These are phyloP conservation scores for Eptatretus burgeri DNA, from an alignment of 2,113 vertebrate species.

Conservation along the genomic window DNA sequence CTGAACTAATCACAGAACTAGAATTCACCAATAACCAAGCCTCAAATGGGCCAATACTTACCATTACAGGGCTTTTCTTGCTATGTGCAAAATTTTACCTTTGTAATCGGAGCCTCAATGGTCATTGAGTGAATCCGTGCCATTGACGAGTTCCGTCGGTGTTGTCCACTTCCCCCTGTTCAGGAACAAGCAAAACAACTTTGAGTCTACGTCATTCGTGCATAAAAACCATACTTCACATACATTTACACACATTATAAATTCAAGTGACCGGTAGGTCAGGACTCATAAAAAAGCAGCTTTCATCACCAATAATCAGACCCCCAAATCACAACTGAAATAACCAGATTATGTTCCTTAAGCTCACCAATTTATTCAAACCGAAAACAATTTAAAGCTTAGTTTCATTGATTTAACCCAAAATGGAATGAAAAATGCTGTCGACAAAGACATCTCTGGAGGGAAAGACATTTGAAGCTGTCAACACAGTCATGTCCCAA, in stretches of 20 bases:
- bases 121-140: constrained; percentile 94
- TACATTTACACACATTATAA: neutral
- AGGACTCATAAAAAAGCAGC: neutral
- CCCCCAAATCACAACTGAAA: neutral
- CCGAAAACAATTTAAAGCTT: too few relatives aligned
- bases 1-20: too few relatives aligned
- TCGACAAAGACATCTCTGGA: too few relatives aligned
- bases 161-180: constrained; percentile 36
- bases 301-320: neutral
- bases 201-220: neutral
- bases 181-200: constrained; percentile 8
- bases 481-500: too few relatives aligned
- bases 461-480: too few relatives aligned
- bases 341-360: neutral
- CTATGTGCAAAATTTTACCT: constrained; percentile 23
- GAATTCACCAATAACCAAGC: too few relatives aligned
- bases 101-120: constrained; percentile 87
- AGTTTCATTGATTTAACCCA: too few relatives aligned
- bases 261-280: neutral
- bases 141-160: constrained; percentile 74
- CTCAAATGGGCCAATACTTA: too few relatives aligned
- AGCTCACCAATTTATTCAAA: too few relatives aligned
- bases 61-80: neutral
- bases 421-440: too few relatives aligned
- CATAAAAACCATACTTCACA: neutral